These are phyloP conservation scores for Epinephelus awoara DNA, from an alignment of 2,797 vertebrate species.

Conservation along the genomic window DNA sequence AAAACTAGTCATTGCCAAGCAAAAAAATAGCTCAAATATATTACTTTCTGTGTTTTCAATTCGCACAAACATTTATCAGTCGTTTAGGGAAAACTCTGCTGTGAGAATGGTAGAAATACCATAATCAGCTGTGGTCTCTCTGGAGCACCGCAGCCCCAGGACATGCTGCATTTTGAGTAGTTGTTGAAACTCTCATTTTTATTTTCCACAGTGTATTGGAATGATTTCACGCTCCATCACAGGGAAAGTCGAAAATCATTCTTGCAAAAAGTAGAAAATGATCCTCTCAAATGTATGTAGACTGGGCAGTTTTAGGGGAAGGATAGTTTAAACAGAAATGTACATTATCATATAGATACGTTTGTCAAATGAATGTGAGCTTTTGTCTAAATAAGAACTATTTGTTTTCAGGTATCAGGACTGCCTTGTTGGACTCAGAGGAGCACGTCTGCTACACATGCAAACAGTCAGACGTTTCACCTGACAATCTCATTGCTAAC, in stretches of 20 bases:
- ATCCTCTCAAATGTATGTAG: neutral
- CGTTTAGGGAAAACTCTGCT: neutral
- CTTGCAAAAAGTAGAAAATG: neutral
- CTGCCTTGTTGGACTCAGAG: conserved; percentile 94
- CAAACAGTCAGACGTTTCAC: conserved; percentile 96
- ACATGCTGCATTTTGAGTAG: neutral
- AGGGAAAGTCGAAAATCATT: neutral
- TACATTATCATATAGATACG: neutral
- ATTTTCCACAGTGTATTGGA: neutral
- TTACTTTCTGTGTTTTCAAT: neutral
- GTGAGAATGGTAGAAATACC: neutral
- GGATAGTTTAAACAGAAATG: too few species aligned
- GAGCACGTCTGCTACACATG: conserved; percentile 96
- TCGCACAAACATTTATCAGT: neutral
- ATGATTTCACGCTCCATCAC: neutral
- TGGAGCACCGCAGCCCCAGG: neutral
- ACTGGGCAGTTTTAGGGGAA: neutral
- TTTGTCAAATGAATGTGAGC: neutral
- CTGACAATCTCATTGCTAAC: conserved; percentile 98
- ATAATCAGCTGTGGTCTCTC: neutral
- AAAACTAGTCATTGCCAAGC: neutral
- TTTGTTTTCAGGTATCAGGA: conserved; percentile 91
- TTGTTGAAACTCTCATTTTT: neutral
- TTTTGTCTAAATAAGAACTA: neutral
- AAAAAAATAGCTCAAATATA: neutral